Evolutionary conservation across 2,888 invertebrate species (phyloP).

Genomic region (Drosophila imparisetae): DNA sequence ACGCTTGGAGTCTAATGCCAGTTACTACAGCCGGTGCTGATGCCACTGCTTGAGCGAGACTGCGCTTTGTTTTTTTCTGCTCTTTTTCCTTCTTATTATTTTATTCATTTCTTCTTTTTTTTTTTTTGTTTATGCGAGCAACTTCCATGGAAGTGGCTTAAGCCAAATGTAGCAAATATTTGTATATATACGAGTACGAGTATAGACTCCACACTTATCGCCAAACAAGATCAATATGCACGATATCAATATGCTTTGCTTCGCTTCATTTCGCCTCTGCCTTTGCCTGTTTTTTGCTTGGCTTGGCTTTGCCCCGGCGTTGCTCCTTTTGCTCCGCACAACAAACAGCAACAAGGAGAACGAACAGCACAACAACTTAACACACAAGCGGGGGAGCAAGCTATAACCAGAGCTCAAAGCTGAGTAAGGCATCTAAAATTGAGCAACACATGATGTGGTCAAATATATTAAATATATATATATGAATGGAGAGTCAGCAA

Average conservation of each 20-base stretch:
- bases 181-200: slow-evolving; percentile 59
- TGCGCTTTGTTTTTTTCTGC: slow-evolving; percentile 34
- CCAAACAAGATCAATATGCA: slow-evolving; percentile 85
- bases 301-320: slow-evolving; percentile 33
- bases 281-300: slow-evolving; percentile 1
- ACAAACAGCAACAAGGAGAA: slow-evolving; percentile 38
- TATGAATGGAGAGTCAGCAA: background rate
- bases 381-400: slow-evolving; percentile 32
- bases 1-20: slow-evolving; percentile 62
- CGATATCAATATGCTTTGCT: slow-evolving; percentile 84
- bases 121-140: slow-evolving; percentile 62
- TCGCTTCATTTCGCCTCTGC: slow-evolving; percentile 3
- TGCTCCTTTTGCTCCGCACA: slow-evolving; percentile 45
- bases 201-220: slow-evolving; percentile 80
- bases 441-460: slow-evolving; percentile 22
- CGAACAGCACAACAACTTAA: slow-evolving; percentile 20
- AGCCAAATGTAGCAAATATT: slow-evolving; percentile 75
- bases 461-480: background rate
- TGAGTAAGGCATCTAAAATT: slow-evolving; percentile 37
- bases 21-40: slow-evolving; percentile 35
- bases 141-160: slow-evolving; percentile 84
- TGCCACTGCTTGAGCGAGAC: slow-evolving; percentile 8
- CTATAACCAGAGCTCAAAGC: slow-evolving; percentile 3
- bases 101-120: slow-evolving; percentile 26
- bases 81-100: slow-evolving; percentile 44